These are phyloP conservation scores for Eremophila alpestris DNA, from an alignment of 2,797 vertebrate genomes.

Conservation along the genomic window DNA sequence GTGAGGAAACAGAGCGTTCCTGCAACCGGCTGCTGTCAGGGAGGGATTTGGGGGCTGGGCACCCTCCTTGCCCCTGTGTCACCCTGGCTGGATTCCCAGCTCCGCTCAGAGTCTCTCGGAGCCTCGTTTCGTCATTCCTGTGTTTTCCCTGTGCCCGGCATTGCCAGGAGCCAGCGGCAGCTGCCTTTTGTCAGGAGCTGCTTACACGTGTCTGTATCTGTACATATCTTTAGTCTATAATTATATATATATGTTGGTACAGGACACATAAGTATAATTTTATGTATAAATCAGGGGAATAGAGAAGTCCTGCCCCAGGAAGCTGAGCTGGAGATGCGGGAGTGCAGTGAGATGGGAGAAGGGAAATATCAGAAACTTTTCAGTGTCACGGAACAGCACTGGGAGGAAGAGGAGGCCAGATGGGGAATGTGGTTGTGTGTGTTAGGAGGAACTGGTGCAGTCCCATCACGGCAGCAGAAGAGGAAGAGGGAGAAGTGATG, in stretches of 20 bases:
- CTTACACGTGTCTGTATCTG: accelerated
- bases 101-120: accelerated
- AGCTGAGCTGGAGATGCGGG: neutral
- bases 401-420: neutral
- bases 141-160: neutral
- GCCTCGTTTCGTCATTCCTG: accelerated
- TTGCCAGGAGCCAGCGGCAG: neutral
- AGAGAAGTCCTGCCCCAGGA: neutral
- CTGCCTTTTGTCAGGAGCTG: neutral
- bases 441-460: neutral
- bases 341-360: accelerated
- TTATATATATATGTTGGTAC: accelerated
- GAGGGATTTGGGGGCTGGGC: neutral
- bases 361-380: neutral
- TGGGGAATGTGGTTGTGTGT: neutral
- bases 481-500: neutral
- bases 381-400: accelerated
- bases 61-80: neutral
- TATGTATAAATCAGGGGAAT: accelerated
- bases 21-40: accelerated
- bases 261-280: accelerated
- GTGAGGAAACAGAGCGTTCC: accelerated
- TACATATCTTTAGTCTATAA: accelerated
- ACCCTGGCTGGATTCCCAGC: neutral
- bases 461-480: accelerated